Evolutionary conservation across 2,888 invertebrate species (phyloP), one percentile per base, ranked within the genome.

Genomic region (Protula sp.): DNA sequence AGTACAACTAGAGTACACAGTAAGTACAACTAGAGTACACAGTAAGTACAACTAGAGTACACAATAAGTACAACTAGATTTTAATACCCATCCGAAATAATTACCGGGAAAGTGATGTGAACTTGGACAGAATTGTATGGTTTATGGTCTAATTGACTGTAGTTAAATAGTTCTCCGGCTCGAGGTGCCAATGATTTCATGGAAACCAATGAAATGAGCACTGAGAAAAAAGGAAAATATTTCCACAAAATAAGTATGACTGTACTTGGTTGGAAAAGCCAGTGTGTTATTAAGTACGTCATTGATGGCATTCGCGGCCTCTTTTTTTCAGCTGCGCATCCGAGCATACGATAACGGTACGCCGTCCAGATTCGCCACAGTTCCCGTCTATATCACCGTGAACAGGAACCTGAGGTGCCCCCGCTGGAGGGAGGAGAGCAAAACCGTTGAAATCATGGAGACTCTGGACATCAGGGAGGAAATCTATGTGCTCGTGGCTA

Each of bases 381-480:
- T 59, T 1, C 51, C 60, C 0, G 63, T 70, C 24, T 58, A 50
- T 3, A 59, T 75, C 2, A 65, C 47, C 1, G 69, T 75, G 5
- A 68, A 70, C 53, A 62, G 72, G 27, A 75, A 75, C 57, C 66
- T 70, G 47, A 55, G 67, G 69, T 60, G 70, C 29, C 78, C 78
- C 3, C 31, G n/a, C 19, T 70, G 69, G 67, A 48, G 26, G 30
- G 27, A 29, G 0, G 50, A 55, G 29, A 30, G 38, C 14, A 30
- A 45, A 47, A 55, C n/a, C 2, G 38, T 57, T 31, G 57, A 57
- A 29, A 58, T 76, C 47, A 60, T 69, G 45, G 73, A 71, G 64
- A 68, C 67, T 19, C 48, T 62, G 1, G 48, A 47, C 14, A 47
- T 64, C 14, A 67, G 66, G 30, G 48, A 58, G 5, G 47, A 62